Percentiles rank a stretch among this genome's conserved stretches.
These are phyloP conservation scores for Hoplodrina blanda DNA, from an alignment of 2,888 invertebrate species.

Conservation along the genomic window DNA sequence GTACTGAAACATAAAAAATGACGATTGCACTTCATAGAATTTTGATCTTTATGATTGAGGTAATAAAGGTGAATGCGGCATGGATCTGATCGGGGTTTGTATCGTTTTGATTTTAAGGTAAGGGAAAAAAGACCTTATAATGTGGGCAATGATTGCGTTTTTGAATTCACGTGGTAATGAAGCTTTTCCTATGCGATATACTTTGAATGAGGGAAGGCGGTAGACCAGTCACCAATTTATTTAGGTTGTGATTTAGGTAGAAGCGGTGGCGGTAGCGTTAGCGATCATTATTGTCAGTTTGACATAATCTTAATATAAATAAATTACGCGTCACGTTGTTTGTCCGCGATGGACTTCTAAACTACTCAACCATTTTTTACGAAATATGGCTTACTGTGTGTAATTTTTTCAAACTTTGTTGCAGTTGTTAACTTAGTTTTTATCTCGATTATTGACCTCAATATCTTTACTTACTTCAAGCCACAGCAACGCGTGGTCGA, in stretches of 20 bases:
- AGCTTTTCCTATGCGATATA: slow-evolving; percentile 60
- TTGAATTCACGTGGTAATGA: slow-evolving; percentile 77
- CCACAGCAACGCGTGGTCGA: too few relatives aligned
- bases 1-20: slow-evolving; percentile 78
- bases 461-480: too few relatives aligned
- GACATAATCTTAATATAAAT: too few relatives aligned
- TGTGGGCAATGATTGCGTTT: slow-evolving; percentile 82
- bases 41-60: slow-evolving; percentile 42
- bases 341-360: too few relatives aligned
- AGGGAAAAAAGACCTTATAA: slow-evolving; percentile 70
- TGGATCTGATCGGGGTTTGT: slow-evolving; percentile 25
- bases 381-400: too few relatives aligned
- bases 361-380: too few relatives aligned
- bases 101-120: slow-evolving; percentile 57
- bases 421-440: too few relatives aligned
- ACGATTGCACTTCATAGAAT: slow-evolving; percentile 51
- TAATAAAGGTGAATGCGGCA: slow-evolving; percentile 37
- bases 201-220: slow-evolving; percentile 12
- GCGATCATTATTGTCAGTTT: too few relatives aligned
- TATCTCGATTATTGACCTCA: too few relatives aligned
- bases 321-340: too few relatives aligned
- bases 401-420: too few relatives aligned
- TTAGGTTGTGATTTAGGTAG: neutral
- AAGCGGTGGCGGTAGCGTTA: too few relatives aligned
- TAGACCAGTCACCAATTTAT: slow-evolving; percentile 11